Base-by-base conservation (phyloP, 2,113 vertebrate species). In the Tupaia tana region DNA sequence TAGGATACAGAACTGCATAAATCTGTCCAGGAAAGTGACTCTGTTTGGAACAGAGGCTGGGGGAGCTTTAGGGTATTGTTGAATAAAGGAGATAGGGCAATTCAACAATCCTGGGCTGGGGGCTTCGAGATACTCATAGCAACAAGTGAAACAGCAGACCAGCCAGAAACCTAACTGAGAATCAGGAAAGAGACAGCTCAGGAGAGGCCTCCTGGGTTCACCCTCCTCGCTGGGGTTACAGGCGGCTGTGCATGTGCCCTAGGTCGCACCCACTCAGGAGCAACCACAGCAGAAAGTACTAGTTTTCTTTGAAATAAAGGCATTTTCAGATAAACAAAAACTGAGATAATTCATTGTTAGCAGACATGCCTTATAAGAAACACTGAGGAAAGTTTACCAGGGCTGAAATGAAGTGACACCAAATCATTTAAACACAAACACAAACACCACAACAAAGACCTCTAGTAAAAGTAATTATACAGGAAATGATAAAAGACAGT, bases 181-280 rank as follows among this genome's bases (percentile, higher is more conserved):
- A 16, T 29, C 18, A 29, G 25, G 58, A 22, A 24, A 69, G 70
- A 78, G 15, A 12, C 4, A 12, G 56, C 34, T n/a, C 8, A 63
- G 71, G 59, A 31, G 25, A 52, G 14, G 56, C 52, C 79, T 19
- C 18, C 64, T 1, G 71, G 78, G 22, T n/a, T 43, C 20, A 13
- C 4, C 1, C 10, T 6, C n/a, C 16, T n/a, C 15, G 4, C 4
- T 6, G 7, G 13, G 34, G 24, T 19, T 14, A 3, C 54, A 54
- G 54, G 20, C 24, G 34, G 43, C 25, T 54, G 74, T 43, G 61
- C 25, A 14, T 59, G n/a, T 7, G 56, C 9, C 0, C 43, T 3
- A 4, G 20, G 69, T 22, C 56, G 25, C 7, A 56, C 34, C 77
- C 18, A n/a, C 16, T 69, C 63, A 20, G 29, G 61, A 64, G 70